phyloP scores from a whole-genome alignment of 2,888 invertebrate species.

The Philereme vetulata region DNA sequence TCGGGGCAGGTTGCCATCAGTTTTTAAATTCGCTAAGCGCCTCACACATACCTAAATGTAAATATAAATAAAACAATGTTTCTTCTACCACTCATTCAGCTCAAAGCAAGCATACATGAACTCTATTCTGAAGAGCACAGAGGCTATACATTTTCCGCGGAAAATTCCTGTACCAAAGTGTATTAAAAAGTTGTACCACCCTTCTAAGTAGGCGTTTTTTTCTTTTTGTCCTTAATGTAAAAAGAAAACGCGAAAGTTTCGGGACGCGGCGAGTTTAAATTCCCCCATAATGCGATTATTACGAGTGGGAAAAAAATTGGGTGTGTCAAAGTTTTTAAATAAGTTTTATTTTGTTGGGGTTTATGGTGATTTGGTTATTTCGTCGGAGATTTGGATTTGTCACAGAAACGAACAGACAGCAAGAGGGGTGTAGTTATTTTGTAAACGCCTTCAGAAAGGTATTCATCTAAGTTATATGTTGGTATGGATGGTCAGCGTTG shows the following conservation, averaged over 20 bases:
- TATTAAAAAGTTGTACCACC: conserved; percentile 79
- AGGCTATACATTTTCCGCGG: conserved; percentile 2
- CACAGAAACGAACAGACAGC: conserved; percentile 19
- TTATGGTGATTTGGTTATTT: conserved; percentile 36
- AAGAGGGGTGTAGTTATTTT: conserved; percentile 18
- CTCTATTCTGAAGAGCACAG: conserved; percentile 4
- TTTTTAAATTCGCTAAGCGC: conserved; percentile 74
- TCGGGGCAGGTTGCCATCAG: conserved; percentile 53
- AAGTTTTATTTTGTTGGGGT: conserved; percentile 38
- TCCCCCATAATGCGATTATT: conserved; percentile 81
- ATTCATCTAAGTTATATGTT: neutral
- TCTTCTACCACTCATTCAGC: conserved; percentile 29
- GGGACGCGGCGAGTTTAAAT: conserved; percentile 70
- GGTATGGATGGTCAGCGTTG: too few relatives aligned
- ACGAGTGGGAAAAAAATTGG: conserved; percentile 71
- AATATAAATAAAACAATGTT: conserved; percentile 55
- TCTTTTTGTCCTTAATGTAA: conserved; percentile 78
- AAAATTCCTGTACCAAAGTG: conserved; percentile 39
- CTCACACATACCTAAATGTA: conserved; percentile 64
- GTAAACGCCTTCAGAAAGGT: neutral
- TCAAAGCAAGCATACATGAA: conserved; percentile 9
- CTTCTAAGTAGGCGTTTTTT: conserved; percentile 77
- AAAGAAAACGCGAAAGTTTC: conserved; percentile 79
- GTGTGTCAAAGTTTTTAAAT: conserved; percentile 36
- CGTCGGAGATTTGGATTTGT: conserved; percentile 12